phyloP scores from a whole-genome alignment of 2,113 vertebrate species.

The Dasyurus viverrinus region DNA sequence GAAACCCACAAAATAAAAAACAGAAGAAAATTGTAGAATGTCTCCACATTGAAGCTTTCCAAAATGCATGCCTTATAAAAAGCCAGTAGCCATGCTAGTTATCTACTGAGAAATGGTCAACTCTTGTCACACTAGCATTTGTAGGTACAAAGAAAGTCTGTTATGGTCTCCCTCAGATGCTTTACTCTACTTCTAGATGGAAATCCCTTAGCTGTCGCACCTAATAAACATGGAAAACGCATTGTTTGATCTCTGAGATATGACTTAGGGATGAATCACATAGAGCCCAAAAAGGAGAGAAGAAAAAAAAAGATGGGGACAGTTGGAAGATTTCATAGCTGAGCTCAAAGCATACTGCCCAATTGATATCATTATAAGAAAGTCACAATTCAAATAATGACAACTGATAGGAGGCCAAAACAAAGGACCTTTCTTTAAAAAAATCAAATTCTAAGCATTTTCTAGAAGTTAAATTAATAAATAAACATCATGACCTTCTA shows the following conservation, averaged over 20 bases:
- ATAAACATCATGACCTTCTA: conserved; percentile 69
- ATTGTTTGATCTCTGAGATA: background rate
- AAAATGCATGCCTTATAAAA: conserved; percentile 22
- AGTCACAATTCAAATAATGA: background rate
- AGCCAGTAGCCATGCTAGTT: background rate
- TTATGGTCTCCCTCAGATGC: background rate
- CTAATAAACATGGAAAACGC: conserved; percentile 4
- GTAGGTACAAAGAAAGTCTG: background rate
- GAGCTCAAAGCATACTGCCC: background rate
- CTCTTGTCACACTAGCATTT: background rate
- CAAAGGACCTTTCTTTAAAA: conserved; percentile 50
- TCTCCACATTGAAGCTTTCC: background rate
- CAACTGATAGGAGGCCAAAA: conserved; percentile 49
- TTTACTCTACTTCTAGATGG: background rate
- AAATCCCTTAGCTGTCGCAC: background rate
- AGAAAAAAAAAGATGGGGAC: background rate
- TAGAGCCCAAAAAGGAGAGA: background rate
- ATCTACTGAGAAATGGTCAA: background rate
- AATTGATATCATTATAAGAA: background rate
- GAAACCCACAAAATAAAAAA: conserved; percentile 27
- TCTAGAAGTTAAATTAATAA: conserved; percentile 67
- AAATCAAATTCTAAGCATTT: conserved; percentile 51
- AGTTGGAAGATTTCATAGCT: background rate
- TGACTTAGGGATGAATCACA: background rate
- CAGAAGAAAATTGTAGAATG: conserved; percentile 33